Percentiles rank a stretch among this genome's conserved stretches.
Conservation (phyloP, 2,888 invertebrate genomes). For the Mycogona germanica region DNA sequence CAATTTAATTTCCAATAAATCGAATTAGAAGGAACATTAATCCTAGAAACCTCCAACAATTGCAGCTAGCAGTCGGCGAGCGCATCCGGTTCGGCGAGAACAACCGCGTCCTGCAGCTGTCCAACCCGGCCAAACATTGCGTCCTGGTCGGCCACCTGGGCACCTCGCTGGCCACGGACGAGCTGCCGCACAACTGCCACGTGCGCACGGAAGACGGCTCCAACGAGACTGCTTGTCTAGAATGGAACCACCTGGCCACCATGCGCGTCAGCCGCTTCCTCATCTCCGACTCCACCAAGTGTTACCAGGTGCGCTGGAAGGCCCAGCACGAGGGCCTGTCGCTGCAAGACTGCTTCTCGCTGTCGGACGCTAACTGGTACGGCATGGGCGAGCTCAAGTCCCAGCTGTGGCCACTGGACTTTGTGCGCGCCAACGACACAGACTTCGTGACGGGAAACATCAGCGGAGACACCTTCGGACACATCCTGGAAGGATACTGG, state of each 20-base stretch:
- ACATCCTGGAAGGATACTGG: slow-evolving; percentile 69
- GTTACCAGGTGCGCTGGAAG: slow-evolving; percentile 76
- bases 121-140: slow-evolving; percentile 54
- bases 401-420: slow-evolving; percentile 63
- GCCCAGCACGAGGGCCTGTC: slow-evolving; percentile 48
- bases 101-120: slow-evolving; percentile 57
- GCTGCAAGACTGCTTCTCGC: slow-evolving; percentile 76
- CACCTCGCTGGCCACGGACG: slow-evolving; percentile 29
- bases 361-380: slow-evolving; percentile 32
- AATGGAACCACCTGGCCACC: slow-evolving; percentile 65
- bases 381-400: slow-evolving; percentile 22
- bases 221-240: slow-evolving; percentile 60
- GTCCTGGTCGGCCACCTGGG: slow-evolving; percentile 54
- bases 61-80: slow-evolving; percentile 62
- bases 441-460: slow-evolving; percentile 64
- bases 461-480: slow-evolving; percentile 39
- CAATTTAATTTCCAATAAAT: no score
- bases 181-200: slow-evolving; percentile 35
- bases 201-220: slow-evolving; percentile 37
- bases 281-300: slow-evolving; percentile 41
- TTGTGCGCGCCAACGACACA: slow-evolving; percentile 40
- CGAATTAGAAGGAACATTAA: not conserved
- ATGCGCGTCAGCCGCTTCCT: slow-evolving; percentile 38
- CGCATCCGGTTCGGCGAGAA: slow-evolving; percentile 68
- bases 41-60: no score